Conservation (phyloP, 2,113 vertebrate species). For the Paradoxurus hermaphroditus region DNA sequence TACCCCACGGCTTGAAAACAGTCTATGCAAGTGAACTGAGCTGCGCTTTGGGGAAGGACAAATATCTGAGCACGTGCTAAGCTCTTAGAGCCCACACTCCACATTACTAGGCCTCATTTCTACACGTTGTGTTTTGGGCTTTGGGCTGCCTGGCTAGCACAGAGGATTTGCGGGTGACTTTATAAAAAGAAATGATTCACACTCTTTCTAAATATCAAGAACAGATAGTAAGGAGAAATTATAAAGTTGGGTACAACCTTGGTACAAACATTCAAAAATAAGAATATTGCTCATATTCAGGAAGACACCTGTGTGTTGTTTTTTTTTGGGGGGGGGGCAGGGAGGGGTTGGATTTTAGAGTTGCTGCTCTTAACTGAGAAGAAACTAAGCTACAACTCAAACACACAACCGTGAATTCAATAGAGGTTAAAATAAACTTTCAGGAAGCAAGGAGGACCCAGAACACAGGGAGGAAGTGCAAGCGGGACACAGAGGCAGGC, state of each 20-base stretch:
- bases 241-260: not conserved
- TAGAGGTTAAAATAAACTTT: not conserved
- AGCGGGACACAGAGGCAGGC: not conserved
- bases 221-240: not conserved
- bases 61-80: not conserved
- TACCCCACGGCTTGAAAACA: not conserved
- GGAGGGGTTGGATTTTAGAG: not conserved
- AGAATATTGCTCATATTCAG: slow-evolving; percentile 75
- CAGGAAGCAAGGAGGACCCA: slow-evolving; percentile 31
- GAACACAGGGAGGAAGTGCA: rapidly evolving
- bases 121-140: not conserved
- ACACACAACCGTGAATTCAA: not conserved
- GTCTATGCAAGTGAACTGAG: not conserved
- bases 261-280: not conserved
- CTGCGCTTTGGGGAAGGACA: not conserved
- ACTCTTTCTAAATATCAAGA: not conserved
- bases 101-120: not conserved
- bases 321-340: not conserved
- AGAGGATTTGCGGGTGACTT: not conserved
- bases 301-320: not conserved
- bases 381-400: not conserved
- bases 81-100: not conserved
- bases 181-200: not conserved
- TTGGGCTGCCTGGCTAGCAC: not conserved
- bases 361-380: not conserved